phyloP scores from a whole-genome alignment of 2,797 vertebrate genomes.

The Hemitrygon akajei region DNA sequence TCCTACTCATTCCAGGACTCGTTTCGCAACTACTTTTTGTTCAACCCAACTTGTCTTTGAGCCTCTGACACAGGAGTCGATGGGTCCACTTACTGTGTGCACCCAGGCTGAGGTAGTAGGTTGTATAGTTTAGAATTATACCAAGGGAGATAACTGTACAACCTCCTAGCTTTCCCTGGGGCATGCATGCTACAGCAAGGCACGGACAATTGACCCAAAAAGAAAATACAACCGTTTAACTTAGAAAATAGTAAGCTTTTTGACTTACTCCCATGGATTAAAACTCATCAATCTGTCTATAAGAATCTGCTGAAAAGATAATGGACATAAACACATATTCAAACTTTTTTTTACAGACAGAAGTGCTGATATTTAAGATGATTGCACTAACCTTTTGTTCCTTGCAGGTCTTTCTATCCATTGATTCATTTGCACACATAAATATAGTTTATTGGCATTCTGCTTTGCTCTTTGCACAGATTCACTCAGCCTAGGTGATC shows the following conservation, averaged over 20 bases:
- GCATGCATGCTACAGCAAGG: slow-evolving; percentile 61
- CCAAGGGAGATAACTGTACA: slow-evolving; percentile 99
- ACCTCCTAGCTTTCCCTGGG: slow-evolving; percentile 99
- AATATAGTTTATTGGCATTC: not conserved
- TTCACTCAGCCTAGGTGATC: not conserved
- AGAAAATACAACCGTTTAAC: slow-evolving; percentile 3
- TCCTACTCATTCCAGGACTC: too few relatives aligned
- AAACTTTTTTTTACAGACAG: not conserved
- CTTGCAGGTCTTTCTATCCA: not conserved
- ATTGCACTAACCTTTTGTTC: not conserved
- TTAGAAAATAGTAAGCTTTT: slow-evolving; percentile 16
- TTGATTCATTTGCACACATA: not conserved
- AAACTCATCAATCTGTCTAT: not conserved
- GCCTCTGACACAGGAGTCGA: not conserved
- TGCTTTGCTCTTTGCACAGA: too few relatives aligned
- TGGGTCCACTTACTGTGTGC: slow-evolving; percentile 56
- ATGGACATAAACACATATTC: not conserved
- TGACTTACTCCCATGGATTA: not conserved
- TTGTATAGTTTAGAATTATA: slow-evolving; percentile 99
- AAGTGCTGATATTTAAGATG: not conserved
- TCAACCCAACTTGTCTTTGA: not conserved
- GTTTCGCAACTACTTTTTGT: not conserved
- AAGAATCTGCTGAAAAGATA: not conserved
- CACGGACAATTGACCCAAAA: not conserved
- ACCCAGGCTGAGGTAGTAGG: slow-evolving; percentile 98